These are phyloP conservation scores for Rhingia campestris DNA, from an alignment of 2,888 invertebrate genomes.

Conservation along the genomic window DNA sequence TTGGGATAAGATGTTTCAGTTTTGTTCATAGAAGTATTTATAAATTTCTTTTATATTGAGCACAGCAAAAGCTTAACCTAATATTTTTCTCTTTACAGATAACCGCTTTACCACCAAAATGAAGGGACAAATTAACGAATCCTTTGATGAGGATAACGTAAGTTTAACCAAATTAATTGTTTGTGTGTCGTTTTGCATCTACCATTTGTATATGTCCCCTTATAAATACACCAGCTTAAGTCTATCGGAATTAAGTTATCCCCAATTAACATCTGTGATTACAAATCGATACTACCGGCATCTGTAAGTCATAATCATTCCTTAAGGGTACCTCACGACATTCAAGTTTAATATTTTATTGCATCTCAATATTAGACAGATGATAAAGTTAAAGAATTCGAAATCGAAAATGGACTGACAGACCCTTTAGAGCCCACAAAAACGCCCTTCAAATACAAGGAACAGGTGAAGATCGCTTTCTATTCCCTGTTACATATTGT, in stretches of 20 bases:
- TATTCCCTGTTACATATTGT: conserved; percentile 76
- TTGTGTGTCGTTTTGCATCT: not conserved
- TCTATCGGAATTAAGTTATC: conserved; percentile 45
- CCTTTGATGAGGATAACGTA: conserved; percentile 78
- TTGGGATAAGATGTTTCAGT: no score
- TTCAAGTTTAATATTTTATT: conserved; percentile 15
- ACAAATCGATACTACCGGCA: not conserved
- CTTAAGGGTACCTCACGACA: not conserved
- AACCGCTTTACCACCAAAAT: conserved; percentile 20
- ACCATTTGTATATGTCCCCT: conserved; percentile 47
- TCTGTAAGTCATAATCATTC: conserved; percentile 39
- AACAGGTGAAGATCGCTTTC: conserved; percentile 67
- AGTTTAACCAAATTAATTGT: conserved; percentile 33
- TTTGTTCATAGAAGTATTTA: no score
- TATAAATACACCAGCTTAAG: conserved; percentile 20
- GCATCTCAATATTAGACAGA: conserved; percentile 34
- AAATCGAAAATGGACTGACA: conserved; percentile 40
- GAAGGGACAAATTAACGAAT: conserved; percentile 77
- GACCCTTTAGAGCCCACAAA: not conserved
- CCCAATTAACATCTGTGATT: conserved; percentile 6
- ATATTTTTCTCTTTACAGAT: conserved; percentile 8
- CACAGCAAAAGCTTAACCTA: not conserved
- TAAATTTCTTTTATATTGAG: not conserved
- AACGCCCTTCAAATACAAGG: conserved; percentile 42
- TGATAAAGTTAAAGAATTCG: not conserved